phyloP scores from a whole-genome alignment of 2,888 invertebrate species.

The Oscheius sp. region DNA sequence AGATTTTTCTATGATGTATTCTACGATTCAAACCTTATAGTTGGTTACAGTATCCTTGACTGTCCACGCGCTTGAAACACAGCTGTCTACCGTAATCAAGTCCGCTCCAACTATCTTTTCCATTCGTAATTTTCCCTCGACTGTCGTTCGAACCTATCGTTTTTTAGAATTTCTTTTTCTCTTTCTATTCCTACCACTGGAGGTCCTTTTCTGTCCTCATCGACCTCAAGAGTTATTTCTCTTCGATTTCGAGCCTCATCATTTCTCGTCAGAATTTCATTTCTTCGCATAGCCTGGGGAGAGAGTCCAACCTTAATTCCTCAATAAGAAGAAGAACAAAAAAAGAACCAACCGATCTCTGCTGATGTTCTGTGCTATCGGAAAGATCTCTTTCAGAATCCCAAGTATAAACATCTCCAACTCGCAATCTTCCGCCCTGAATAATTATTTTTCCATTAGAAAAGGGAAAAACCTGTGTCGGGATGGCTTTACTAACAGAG shows the following conservation, averaged over 20 bases:
- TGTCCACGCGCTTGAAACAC: slow-evolving; percentile 63
- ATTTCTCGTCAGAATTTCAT: too few species aligned
- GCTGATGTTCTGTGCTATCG: slow-evolving; percentile 10
- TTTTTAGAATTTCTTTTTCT: too few species aligned
- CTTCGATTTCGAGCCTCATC: background rate
- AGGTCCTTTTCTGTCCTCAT: slow-evolving; percentile 41
- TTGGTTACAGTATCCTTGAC: slow-evolving; percentile 67
- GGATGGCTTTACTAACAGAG: slow-evolving; percentile 55
- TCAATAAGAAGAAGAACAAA: background rate
- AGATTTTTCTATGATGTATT: slow-evolving; percentile 17
- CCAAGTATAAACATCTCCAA: slow-evolving; percentile 62
- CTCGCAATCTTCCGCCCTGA: slow-evolving; percentile 56
- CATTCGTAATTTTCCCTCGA: slow-evolving; percentile 68
- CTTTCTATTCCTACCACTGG: slow-evolving; percentile 47
- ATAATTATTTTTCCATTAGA: slow-evolving; percentile 1
- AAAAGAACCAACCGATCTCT: slow-evolving; percentile 27
- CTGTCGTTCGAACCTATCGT: slow-evolving; percentile 64
- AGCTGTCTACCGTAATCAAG: slow-evolving; percentile 60
- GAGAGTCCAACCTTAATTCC: slow-evolving; percentile 35
- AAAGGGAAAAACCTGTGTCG: slow-evolving; percentile 37
- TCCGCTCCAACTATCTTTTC: slow-evolving; percentile 66
- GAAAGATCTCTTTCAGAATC: slow-evolving; percentile 39
- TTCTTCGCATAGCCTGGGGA: slow-evolving; percentile 42
- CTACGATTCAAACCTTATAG: slow-evolving; percentile 48
- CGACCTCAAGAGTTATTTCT: slow-evolving; percentile 41